These are phyloP conservation scores for Psix sp. DNA, from an alignment of 1,140 invertebrate species.

Conservation along the genomic window DNA sequence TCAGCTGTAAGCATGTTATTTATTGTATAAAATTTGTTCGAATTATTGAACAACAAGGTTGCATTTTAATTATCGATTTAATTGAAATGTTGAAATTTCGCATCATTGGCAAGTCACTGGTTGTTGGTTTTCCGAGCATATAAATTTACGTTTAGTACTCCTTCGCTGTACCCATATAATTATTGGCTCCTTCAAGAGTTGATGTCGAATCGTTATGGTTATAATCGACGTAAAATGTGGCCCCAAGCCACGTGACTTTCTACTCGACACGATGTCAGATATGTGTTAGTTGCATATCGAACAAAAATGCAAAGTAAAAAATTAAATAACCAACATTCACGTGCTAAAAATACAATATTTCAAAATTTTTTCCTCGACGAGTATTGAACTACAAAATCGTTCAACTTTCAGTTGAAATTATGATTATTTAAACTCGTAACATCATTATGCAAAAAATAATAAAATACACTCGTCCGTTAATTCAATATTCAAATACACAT, in stretches of 20 bases:
- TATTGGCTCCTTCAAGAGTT: conserved; percentile 40
- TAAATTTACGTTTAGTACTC: conserved; percentile 38
- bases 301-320: conserved; percentile 32
- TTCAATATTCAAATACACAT: conserved; percentile 25
- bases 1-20: no score
- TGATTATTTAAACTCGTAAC: no score
- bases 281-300: conserved; percentile 4
- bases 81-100: conserved; percentile 18
- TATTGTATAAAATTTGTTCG: conserved; percentile 5
- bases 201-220: conserved; percentile 38
- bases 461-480: not conserved
- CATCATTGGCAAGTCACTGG: conserved; percentile 2
- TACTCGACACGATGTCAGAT: conserved; percentile 30
- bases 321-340: conserved; percentile 1
- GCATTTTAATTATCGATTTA: conserved; percentile 34
- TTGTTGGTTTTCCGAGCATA: conserved; percentile 35
- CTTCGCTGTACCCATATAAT: conserved; percentile 30
- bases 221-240: conserved; percentile 43
- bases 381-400: no score
- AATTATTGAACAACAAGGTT: conserved; percentile 1
- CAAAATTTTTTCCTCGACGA: no score
- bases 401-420: no score
- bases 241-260: conserved; percentile 47
- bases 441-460: not conserved
- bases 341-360: no score